Conservation (phyloP, 2,888 invertebrate species). For the Trichogramma dendrolimi region DNA sequence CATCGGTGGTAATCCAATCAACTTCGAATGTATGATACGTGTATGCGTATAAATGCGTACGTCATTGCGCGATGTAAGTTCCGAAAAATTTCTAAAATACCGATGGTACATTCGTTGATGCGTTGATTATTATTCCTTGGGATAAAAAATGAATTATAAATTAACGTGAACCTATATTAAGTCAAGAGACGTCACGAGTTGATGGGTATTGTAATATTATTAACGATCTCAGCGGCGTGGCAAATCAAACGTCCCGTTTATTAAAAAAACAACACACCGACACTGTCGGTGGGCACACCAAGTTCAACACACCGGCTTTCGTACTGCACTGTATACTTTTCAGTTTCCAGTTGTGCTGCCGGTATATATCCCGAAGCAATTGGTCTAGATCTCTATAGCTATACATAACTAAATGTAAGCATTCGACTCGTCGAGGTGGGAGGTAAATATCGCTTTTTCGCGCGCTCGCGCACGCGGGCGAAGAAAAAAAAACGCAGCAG, state of each 20-base stretch:
- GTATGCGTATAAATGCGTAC: too few species aligned
- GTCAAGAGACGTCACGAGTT: too few species aligned
- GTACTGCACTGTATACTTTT: too few species aligned
- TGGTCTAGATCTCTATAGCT: too few species aligned
- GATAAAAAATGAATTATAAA: neutral
- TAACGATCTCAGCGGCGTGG: slow-evolving; percentile 30
- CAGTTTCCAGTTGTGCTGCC: too few species aligned
- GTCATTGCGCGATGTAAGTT: too few species aligned
- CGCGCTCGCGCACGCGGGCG: slow-evolving; percentile 15
- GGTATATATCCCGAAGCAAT: too few species aligned
- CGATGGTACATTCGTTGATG: neutral
- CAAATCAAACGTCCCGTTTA: slow-evolving; percentile 35
- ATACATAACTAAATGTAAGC: too few species aligned
- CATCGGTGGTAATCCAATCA: too few species aligned
- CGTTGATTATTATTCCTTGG: neutral
- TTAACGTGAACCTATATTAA: neutral
- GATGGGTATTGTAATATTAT: slow-evolving; percentile 30
- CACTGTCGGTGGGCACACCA: neutral
- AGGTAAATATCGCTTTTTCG: slow-evolving; percentile 13
- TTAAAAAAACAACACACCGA: slow-evolving; percentile 27
- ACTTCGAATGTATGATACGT: too few species aligned
- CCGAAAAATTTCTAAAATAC: too few species aligned
- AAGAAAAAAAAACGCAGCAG: slow-evolving; percentile 24
- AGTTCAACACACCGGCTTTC: too few species aligned
- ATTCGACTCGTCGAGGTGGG: neutral